Conservation (phyloP, 1,140 invertebrate genomes). For the Grapholita molesta region DNA sequence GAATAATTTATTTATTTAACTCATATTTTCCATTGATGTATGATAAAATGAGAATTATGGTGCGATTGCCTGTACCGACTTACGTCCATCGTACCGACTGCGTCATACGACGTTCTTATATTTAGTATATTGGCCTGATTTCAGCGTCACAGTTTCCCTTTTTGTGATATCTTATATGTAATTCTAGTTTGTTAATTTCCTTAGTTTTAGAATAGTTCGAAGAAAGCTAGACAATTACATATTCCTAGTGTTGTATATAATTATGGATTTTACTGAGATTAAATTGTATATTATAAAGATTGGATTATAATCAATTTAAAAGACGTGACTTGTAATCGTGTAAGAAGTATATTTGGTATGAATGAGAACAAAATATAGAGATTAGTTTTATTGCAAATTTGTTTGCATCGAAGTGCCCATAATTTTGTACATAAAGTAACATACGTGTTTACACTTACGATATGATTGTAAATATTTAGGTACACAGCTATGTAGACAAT, state of each 20-base stretch:
- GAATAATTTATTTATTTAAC: slow-evolving; percentile 32
- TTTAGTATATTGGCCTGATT: neutral
- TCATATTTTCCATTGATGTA: slow-evolving; percentile 10
- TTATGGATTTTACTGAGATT: slow-evolving; percentile 18
- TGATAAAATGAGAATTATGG: neutral
- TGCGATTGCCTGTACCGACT: neutral
- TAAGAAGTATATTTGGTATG: slow-evolving; percentile 24
- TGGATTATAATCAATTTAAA: slow-evolving; percentile 9
- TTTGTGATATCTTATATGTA: slow-evolving; percentile 17
- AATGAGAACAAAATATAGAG: slow-evolving; percentile 23
- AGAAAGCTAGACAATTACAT: slow-evolving; percentile 14
- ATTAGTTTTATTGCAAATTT: slow-evolving; percentile 22
- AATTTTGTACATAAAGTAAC: slow-evolving; percentile 32
- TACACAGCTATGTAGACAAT: slow-evolving; percentile 22
- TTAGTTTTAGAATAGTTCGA: neutral
- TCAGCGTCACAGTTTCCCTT: slow-evolving; percentile 9
- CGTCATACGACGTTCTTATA: neutral
- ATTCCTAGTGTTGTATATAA: slow-evolving; percentile 13
- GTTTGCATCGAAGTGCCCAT: slow-evolving; percentile 29
- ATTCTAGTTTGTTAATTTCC: neutral
- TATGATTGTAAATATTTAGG: slow-evolving; percentile 45
- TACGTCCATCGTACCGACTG: neutral
- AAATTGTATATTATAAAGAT: slow-evolving; percentile 31
- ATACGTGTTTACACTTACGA: slow-evolving; percentile 20
- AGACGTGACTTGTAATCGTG: slow-evolving; percentile 14